These are phyloP conservation scores for Tetramorium parvispinum DNA, from an alignment of 1,140 invertebrate species.

Conservation along the genomic window DNA sequence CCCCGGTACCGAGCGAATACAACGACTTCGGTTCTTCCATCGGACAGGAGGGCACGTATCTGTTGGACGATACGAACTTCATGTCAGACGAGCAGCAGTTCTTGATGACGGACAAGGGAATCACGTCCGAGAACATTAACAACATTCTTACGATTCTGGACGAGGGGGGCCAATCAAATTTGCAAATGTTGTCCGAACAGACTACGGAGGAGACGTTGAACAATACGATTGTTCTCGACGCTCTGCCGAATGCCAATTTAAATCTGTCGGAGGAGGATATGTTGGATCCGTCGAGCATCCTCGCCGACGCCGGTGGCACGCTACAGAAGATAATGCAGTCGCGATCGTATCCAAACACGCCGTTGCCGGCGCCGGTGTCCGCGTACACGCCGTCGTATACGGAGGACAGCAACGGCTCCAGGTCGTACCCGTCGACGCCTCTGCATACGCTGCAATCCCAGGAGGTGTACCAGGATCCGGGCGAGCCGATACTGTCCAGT, in stretches of 20 bases:
- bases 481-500: conserved; percentile 84
- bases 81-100: conserved; percentile 80
- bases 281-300: conserved; percentile 70
- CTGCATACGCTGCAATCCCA: conserved; percentile 77
- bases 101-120: conserved; percentile 82
- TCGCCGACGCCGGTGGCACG: conserved; percentile 67
- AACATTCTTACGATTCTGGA: conserved; percentile 83
- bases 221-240: conserved; percentile 72
- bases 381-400: conserved; percentile 71
- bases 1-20: conserved; percentile 90
- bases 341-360: conserved; percentile 85
- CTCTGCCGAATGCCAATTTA: conserved; percentile 74
- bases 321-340: conserved; percentile 81
- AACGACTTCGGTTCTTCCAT: conserved; percentile 88
- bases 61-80: conserved; percentile 82
- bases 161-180: conserved; percentile 77
- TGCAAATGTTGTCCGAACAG: conserved; percentile 77
- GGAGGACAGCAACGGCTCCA: conserved; percentile 82
- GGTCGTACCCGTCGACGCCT: conserved; percentile 84
- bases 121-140: conserved; percentile 82
- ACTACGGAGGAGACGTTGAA: conserved; percentile 71
- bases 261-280: conserved; percentile 74
- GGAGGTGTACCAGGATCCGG: conserved; percentile 79
- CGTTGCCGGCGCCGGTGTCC: conserved; percentile 78
- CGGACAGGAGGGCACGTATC: conserved; percentile 84